A percentile compares a stretch with the other conserved stretches of the same genome.
phyloP scores from a whole-genome alignment of 2,113 vertebrate genomes.

The Lepus americanus region DNA sequence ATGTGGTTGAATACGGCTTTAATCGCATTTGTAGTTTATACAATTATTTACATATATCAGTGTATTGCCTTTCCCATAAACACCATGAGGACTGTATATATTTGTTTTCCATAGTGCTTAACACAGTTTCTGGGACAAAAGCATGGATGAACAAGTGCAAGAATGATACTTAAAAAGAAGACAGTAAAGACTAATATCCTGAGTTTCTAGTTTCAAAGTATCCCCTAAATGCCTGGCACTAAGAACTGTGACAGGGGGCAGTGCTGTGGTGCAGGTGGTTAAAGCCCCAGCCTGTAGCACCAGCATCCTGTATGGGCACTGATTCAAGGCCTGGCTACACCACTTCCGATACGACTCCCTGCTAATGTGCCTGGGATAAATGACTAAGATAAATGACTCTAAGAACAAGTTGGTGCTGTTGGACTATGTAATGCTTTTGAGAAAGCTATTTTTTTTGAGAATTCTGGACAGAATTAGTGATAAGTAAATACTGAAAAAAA shows the following conservation, averaged over 20 bases:
- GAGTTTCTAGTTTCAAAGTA: not conserved
- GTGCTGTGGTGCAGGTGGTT: too few relatives aligned
- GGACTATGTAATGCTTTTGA: not conserved
- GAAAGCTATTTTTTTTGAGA: not conserved
- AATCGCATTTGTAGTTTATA: slow-evolving; percentile 7
- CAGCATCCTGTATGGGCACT: too few relatives aligned
- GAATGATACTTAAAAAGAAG: not conserved
- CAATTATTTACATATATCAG: slow-evolving; percentile 36
- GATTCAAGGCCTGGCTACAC: too few relatives aligned
- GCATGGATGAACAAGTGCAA: not conserved
- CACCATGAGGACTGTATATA: not conserved
- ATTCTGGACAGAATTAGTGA: not conserved
- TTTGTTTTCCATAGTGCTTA: not conserved
- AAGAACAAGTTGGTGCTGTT: not conserved
- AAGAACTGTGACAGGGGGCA: too few relatives aligned
- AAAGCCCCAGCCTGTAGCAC: too few relatives aligned
- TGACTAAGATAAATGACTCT: not conserved
- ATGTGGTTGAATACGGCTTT: not conserved
- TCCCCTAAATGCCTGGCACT: not conserved
- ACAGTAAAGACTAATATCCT: not conserved
- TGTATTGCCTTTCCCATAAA: not conserved
- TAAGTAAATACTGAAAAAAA: slow-evolving; percentile 29
- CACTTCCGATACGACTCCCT: too few relatives aligned
- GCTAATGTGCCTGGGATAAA: too few relatives aligned
- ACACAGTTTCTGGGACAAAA: not conserved